These are phyloP conservation scores for Ciconia maguari DNA, from an alignment of 2,113 vertebrate genomes.

Conservation along the genomic window DNA sequence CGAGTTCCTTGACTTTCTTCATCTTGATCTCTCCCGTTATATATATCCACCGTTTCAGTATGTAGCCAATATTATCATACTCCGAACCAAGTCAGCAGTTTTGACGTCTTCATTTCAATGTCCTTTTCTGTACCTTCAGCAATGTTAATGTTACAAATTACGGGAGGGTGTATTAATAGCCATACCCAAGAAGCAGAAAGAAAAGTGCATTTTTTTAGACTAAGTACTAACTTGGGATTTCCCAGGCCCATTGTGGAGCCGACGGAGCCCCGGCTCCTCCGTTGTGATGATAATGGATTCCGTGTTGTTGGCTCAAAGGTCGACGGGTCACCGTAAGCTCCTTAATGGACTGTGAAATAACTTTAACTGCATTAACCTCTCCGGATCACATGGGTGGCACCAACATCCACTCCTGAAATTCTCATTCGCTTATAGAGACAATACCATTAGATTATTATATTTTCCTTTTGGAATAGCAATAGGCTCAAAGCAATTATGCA, in stretches of 20 bases:
- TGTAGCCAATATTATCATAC: conserved; percentile 68
- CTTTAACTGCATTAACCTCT: conserved; percentile 99
- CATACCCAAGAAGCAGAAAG: conserved; percentile 80
- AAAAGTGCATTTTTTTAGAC: conserved; percentile 81
- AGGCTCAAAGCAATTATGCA: conserved; percentile 83
- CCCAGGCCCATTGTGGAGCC: conserved; percentile 84
- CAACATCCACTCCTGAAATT: conserved; percentile 86
- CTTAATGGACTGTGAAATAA: conserved; percentile 99
- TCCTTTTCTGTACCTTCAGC: conserved; percentile 88
- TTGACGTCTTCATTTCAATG: conserved; percentile 84
- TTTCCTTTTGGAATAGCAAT: conserved; percentile 81
- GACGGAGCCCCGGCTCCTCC: conserved; percentile 81
- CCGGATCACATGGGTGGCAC: conserved; percentile 89
- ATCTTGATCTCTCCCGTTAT: conserved; percentile 66
- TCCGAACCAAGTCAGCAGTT: conserved; percentile 82
- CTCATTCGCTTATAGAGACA: conserved; percentile 86
- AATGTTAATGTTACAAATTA: conserved; percentile 92
- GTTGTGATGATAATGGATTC: conserved; percentile 99
- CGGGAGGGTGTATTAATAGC: conserved; percentile 81
- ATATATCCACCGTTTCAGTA: conserved; percentile 68
- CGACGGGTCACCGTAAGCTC: conserved; percentile 96
- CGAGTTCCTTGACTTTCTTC: conserved; percentile 62
- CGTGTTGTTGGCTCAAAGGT: conserved; percentile 96
- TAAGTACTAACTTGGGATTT: conserved; percentile 93
- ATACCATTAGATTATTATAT: conserved; percentile 93